phyloP scores from a whole-genome alignment of 2,113 vertebrate genomes.

The Arvicanthis niloticus region DNA sequence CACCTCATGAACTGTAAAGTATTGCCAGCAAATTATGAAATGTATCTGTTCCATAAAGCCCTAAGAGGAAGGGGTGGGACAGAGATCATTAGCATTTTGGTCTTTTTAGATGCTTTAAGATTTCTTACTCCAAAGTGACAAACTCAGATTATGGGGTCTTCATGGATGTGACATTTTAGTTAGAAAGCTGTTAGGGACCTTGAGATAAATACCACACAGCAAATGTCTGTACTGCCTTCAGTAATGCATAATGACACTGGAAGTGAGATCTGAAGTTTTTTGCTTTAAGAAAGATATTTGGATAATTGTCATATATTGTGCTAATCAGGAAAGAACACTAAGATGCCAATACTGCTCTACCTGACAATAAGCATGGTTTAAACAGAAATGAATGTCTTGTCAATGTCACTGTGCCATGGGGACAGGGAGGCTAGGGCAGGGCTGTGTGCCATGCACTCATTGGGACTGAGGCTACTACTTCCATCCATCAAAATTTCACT shows the following conservation, averaged over 20 bases:
- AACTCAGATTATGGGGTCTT: background rate
- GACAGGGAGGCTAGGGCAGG: background rate
- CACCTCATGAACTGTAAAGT: background rate
- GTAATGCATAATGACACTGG: background rate
- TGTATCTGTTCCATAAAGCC: background rate
- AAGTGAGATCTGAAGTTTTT: background rate
- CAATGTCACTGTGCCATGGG: background rate
- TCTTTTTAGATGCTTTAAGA: background rate
- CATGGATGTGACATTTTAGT: no score
- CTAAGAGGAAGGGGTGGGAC: background rate
- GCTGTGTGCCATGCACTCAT: background rate
- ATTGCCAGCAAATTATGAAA: background rate
- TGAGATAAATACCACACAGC: background rate
- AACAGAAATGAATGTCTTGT: background rate
- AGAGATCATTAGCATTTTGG: background rate
- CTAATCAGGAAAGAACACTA: background rate
- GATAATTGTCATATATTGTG: background rate
- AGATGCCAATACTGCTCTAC: no score
- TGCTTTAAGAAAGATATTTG: background rate
- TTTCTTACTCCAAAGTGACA: background rate
- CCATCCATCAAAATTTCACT: background rate
- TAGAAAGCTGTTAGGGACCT: background rate
- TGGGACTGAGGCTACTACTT: background rate
- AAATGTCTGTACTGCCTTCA: background rate
- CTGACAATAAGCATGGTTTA: background rate